phyloP scores from a whole-genome alignment of 2,113 vertebrate species.

The Murina feae region DNA sequence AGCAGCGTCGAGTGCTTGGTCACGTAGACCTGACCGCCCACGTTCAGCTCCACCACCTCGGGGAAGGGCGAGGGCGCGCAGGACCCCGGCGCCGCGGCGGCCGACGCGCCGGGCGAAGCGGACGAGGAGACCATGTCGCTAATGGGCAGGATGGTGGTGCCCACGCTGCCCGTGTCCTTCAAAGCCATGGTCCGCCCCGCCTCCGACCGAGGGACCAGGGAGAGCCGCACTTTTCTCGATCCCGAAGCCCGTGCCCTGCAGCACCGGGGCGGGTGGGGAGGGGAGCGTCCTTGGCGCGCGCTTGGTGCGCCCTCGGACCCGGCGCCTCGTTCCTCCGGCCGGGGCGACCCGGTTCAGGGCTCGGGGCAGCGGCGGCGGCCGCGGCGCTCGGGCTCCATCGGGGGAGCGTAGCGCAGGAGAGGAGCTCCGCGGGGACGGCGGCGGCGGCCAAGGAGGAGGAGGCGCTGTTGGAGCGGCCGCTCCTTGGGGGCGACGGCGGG shows the following conservation, averaged over 20 bases:
- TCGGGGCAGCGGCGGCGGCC: conserved; percentile 24
- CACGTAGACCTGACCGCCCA: conserved; percentile 92
- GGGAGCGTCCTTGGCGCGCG: neutral
- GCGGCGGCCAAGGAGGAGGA: neutral
- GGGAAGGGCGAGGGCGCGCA: conserved; percentile 81
- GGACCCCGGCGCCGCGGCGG: conserved; percentile 65
- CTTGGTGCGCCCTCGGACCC: neutral
- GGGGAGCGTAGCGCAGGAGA: neutral
- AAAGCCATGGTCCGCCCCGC: conserved; percentile 82
- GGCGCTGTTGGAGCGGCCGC: neutral
- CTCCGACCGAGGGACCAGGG: neutral
- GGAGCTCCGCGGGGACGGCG: neutral
- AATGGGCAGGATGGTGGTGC: conserved; percentile 85
- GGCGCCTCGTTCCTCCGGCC: neutral
- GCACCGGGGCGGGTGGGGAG: no score
- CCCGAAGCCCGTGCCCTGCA: neutral
- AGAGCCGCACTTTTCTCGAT: neutral
- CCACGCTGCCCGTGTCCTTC: conserved; percentile 84
- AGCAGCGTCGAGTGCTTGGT: conserved; percentile 90
- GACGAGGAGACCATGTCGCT: conserved; percentile 88
- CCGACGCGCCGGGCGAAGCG: conserved; percentile 75
- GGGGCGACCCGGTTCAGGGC: neutral
- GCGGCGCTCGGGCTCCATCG: conserved; percentile 60
- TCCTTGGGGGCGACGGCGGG: neutral
- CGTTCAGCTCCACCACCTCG: conserved; percentile 92